phyloP scores from a whole-genome alignment of 1,140 invertebrate species.

The Propsilocerus akamusi region DNA sequence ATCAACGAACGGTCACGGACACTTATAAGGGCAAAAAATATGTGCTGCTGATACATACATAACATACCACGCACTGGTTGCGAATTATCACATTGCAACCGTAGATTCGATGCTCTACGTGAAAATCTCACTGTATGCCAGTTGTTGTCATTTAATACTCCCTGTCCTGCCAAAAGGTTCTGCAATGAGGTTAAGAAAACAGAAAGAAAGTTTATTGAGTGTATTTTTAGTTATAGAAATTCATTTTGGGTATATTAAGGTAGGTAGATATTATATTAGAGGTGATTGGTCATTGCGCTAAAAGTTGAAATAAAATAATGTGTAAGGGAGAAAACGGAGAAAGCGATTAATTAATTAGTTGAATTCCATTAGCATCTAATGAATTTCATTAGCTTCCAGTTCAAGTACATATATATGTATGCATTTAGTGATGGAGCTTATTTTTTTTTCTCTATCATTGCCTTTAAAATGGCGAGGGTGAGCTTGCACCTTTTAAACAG shows the following conservation, averaged over 20 bases:
- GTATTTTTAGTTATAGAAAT: no score
- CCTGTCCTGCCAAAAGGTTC: constrained; percentile 62
- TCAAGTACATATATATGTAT: no score
- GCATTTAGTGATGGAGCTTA: no score
- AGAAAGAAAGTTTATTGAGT: neutral
- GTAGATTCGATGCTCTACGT: constrained; percentile 60
- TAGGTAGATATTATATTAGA: no score
- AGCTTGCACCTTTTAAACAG: no score
- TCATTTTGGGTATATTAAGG: no score
- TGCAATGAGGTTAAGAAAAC: constrained; percentile 21
- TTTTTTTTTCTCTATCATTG: no score
- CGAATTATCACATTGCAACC: constrained; percentile 71
- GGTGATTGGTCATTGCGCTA: no score
- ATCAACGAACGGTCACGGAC: constrained; percentile 25
- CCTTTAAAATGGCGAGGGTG: no score
- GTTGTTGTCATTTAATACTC: constrained; percentile 73
- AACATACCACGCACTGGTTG: constrained; percentile 62
- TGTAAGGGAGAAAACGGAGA: constrained; percentile 11
- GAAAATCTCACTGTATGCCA: constrained; percentile 87
- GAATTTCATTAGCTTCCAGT: no score
- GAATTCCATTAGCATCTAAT: no score
- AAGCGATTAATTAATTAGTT: neutral
- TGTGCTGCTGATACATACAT: constrained; percentile 45
- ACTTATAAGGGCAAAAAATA: constrained; percentile 25
- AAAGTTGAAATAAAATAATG: no score